Base-by-base conservation (phyloP, 2,888 invertebrate genomes). In the Drosophila cognata region DNA sequence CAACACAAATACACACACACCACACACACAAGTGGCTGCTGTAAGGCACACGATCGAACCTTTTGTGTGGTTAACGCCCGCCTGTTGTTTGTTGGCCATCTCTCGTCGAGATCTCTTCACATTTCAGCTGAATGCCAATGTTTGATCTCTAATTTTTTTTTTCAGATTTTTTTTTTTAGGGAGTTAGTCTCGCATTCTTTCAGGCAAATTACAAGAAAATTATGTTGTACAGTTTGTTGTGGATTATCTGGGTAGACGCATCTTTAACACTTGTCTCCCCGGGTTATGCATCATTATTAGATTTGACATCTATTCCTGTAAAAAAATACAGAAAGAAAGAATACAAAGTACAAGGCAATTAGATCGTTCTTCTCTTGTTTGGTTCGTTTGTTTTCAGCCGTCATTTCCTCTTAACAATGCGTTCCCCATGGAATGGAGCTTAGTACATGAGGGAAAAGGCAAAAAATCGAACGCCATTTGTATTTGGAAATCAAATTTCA, bases 251-350 rank as follows among this genome's bases (percentile, higher is more conserved):
- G 55, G 64, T 70, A 71, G 84, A 68, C 59, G 60, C 76, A 84
- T 83, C 87, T 84, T 57, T 68, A 48, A 36, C 69, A 63, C 61
- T 79, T 57, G 68, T 56, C 67, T 52, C 48, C 33, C 11, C 28
- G 73, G 74, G 85, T 81, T 89, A 89, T 85, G 89, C 84, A 89
- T 85, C 89, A 79, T 88, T 89, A 82, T 83, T 89, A 76, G 88
- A 84, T 79, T 84, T 88, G 89, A 78, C 87, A 76, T 57, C 59
- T 36, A 59, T 68, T 59, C 59, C 46, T 64, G 16, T 36, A 43
- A 36, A 46, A 33, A 55, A 25, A 21, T 16, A 41, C 29, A 38
- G 28, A 11, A 28, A 28, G 36, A 55, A 33, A 36, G 46, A 36
- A 46, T 57, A 52, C 43, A 58, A n/a, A 43, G 43, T 36, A 35